Evolutionary conservation across 2,888 invertebrate genomes (phyloP).

Genomic region (Acleris laterana): DNA sequence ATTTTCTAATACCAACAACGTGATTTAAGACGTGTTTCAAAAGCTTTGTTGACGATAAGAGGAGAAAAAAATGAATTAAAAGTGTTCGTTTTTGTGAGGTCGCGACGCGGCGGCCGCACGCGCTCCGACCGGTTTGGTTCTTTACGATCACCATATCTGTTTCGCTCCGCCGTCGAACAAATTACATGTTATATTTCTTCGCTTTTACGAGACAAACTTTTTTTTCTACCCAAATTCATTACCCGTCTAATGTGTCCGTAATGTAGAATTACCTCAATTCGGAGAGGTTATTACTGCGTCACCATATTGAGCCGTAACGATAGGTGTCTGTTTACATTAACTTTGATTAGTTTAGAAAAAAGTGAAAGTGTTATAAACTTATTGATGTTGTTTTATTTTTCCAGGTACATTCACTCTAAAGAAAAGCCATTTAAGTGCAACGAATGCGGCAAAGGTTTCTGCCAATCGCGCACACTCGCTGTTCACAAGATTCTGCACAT

Average conservation of each 20-base stretch:
- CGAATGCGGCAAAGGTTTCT: constrained; percentile 99
- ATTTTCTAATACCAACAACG: constrained; percentile 68
- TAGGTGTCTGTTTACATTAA: constrained; percentile 58
- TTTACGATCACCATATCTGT: constrained; percentile 83
- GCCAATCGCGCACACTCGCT: constrained; percentile 97
- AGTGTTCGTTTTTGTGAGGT: constrained; percentile 83
- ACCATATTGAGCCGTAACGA: constrained; percentile 60
- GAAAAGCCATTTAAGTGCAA: constrained; percentile 99
- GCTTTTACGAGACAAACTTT: constrained; percentile 77
- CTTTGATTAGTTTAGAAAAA: constrained; percentile 43
- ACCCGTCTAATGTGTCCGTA: constrained; percentile 68
- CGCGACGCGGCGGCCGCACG: constrained; percentile 78
- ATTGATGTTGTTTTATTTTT: constrained; percentile 58
- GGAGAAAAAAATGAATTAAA: constrained; percentile 70
- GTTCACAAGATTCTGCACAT: constrained; percentile 97
- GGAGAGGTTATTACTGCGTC: constrained; percentile 58
- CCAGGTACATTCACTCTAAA: constrained; percentile 98
- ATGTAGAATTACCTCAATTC: constrained; percentile 64
- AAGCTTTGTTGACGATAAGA: constrained; percentile 77
- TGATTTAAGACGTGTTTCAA: constrained; percentile 74
- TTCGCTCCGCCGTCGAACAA: constrained; percentile 80
- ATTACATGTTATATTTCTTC: constrained; percentile 83
- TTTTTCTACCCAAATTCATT: constrained; percentile 68
- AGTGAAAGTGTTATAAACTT: constrained; percentile 55
- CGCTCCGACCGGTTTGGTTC: constrained; percentile 79